Conservation (phyloP, 2,113 vertebrate species). For the Falcunculus frontatus region DNA sequence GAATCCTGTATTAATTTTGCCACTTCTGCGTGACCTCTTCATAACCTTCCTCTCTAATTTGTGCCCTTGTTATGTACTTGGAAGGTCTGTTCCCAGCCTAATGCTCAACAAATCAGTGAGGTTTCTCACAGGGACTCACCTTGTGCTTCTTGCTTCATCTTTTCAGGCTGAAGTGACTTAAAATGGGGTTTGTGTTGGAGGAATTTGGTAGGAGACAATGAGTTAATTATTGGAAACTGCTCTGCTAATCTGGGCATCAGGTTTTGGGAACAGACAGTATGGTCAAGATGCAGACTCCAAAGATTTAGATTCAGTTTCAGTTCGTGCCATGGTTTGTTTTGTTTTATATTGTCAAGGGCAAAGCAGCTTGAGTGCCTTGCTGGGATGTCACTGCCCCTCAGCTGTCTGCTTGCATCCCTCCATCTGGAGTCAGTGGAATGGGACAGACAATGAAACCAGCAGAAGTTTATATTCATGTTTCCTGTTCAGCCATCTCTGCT, state of each 20-base stretch:
- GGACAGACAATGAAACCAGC: background rate
- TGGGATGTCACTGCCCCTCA: background rate
- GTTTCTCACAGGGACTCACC: background rate
- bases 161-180: background rate
- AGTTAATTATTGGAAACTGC: background rate
- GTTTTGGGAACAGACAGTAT: background rate
- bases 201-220: background rate
- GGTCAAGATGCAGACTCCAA: background rate
- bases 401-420: background rate
- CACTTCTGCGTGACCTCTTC: background rate
- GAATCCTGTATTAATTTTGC: background rate
- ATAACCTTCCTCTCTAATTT: constrained; percentile 1
- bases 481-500: background rate
- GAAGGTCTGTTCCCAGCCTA: background rate
- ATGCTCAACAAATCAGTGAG: background rate
- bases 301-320: background rate
- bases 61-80: background rate
- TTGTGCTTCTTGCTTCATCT: background rate
- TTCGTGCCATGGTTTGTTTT: background rate
- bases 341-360: background rate
- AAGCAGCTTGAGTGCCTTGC: background rate
- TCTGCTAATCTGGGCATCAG: background rate
- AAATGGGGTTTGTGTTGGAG: background rate
- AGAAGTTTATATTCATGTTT: background rate
- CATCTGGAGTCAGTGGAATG: background rate